Percentiles rank a stretch among this genome's conserved stretches.
These are phyloP conservation scores for Eustalomyia histrio DNA, from an alignment of 2,888 invertebrate species.

Conservation along the genomic window DNA sequence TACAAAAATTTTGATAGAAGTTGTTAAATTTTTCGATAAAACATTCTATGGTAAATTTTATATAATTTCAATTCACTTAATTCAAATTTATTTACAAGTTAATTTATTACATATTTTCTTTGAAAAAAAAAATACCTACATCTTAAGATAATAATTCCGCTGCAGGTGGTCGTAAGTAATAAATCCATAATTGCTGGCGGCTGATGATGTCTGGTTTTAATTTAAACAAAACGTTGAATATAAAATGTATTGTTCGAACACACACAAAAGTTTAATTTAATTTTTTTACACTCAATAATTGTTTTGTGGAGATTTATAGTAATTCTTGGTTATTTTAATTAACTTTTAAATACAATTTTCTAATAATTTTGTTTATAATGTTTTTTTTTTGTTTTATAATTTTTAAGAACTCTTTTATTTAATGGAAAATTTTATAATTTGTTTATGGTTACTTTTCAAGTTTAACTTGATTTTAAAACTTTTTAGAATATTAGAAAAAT, in stretches of 20 bases:
- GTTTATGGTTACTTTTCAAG: background rate
- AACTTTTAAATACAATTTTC: background rate
- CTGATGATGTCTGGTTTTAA: constrained; percentile 14
- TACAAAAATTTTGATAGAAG: no score
- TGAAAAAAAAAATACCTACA: constrained; percentile 45
- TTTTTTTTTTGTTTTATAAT: background rate
- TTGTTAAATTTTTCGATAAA: no score
- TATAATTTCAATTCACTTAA: no score
- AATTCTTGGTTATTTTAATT: background rate
- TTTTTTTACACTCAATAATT: background rate
- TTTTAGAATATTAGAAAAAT: background rate
- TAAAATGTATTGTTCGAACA: background rate
- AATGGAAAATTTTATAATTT: background rate
- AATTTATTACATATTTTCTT: background rate
- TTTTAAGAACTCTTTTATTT: background rate
- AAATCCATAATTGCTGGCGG: constrained; percentile 38
- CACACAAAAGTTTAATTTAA: background rate
- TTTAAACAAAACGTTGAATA: background rate
- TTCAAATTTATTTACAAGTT: no score
- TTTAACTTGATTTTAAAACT: background rate
- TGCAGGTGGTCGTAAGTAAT: constrained; percentile 48
- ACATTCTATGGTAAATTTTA: no score
- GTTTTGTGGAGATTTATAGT: background rate
- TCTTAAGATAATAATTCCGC: constrained; percentile 34
- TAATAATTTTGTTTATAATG: background rate